phyloP scores from a whole-genome alignment of 2,113 vertebrate species.

The Chaetura pelagica region DNA sequence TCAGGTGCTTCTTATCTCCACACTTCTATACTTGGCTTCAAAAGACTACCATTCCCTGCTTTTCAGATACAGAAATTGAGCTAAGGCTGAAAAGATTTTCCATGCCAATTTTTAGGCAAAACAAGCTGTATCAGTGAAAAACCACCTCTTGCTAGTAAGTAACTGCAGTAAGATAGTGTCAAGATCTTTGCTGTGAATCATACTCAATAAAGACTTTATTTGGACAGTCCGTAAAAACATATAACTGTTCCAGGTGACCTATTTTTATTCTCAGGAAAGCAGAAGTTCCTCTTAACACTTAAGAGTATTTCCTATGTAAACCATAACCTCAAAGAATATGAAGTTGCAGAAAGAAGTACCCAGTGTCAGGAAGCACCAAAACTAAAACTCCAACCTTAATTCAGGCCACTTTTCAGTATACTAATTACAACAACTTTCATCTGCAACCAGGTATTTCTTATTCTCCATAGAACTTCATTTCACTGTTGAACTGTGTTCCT shows the following conservation, averaged over 20 bases:
- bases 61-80: not conserved
- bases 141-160: not conserved
- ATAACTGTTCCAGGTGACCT: not conserved
- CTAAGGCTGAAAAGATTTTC: not conserved
- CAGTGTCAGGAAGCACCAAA: not conserved
- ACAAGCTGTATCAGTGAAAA: not conserved
- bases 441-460: accelerated
- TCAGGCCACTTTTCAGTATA: not conserved
- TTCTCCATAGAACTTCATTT: not conserved
- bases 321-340: not conserved
- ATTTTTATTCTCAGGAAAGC: not conserved
- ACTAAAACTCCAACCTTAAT: not conserved
- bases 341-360: not conserved
- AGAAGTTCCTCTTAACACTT: not conserved
- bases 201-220: not conserved
- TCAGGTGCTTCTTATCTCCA: not conserved
- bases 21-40: not conserved
- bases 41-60: not conserved
- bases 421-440: not conserved
- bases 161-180: not conserved
- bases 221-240: not conserved
- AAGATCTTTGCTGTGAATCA: not conserved
- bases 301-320: not conserved
- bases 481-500: not conserved
- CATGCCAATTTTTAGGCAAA: not conserved